Evolutionary conservation across 2,113 vertebrate genomes (phyloP).

Genomic region (Carlito syrichta): DNA sequence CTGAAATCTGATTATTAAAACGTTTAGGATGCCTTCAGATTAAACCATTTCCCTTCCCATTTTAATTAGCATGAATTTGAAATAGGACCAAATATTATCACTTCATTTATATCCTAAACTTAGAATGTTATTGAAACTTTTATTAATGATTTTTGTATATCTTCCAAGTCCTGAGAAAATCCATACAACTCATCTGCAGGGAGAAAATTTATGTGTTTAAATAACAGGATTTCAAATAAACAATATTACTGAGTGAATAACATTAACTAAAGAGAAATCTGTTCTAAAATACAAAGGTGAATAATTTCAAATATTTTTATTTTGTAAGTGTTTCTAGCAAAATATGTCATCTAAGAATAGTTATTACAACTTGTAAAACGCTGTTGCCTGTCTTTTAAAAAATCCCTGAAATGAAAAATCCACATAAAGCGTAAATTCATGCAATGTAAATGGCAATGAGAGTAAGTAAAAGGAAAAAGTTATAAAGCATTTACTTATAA

Average conservation of each 20-base stretch:
- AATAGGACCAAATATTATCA: neutral
- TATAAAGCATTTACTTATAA: neutral
- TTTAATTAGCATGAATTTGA: conserved; percentile 20
- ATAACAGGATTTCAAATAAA: neutral
- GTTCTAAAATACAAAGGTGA: conserved; percentile 8
- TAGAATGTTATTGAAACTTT: neutral
- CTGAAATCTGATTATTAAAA: neutral
- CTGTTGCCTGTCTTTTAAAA: neutral
- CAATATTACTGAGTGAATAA: neutral
- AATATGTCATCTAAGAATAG: neutral
- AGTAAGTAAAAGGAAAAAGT: conserved; percentile 10
- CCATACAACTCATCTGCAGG: neutral
- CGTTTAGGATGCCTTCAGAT: neutral
- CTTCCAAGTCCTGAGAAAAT: neutral
- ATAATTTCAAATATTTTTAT: neutral
- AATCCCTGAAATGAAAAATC: neutral
- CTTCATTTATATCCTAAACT: neutral
- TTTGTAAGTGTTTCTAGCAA: neutral
- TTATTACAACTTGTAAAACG: neutral
- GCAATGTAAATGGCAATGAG: neutral
- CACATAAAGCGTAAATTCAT: conserved; percentile 1
- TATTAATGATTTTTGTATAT: neutral
- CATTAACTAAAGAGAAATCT: neutral
- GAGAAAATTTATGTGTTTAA: neutral
- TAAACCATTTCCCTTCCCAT: neutral